phyloP scores from a whole-genome alignment of 2,113 vertebrate species.

The Bubo scandiacus region DNA sequence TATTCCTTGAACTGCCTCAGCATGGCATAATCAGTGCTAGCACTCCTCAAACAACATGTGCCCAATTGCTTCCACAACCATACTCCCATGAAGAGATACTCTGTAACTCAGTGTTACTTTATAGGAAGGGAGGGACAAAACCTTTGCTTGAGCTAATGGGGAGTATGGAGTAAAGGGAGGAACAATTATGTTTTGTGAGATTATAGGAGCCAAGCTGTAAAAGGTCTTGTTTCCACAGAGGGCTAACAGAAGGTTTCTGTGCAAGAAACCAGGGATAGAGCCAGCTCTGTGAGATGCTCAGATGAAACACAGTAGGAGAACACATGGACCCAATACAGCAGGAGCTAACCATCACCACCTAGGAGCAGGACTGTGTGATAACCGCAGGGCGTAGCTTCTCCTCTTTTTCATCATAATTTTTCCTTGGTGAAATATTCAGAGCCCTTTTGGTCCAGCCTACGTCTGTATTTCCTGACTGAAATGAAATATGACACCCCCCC shows the following conservation, averaged over 20 bases:
- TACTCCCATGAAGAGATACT: not conserved
- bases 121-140: not conserved
- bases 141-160: not conserved
- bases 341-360: not conserved
- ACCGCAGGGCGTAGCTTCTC: not conserved
- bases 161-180: not conserved
- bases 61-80: not conserved
- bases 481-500: not conserved
- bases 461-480: not conserved
- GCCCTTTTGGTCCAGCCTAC: not conserved
- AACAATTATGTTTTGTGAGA: not conserved
- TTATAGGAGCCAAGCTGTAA: not conserved
- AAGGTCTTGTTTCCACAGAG: not conserved
- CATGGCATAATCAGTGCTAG: not conserved
- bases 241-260: not conserved
- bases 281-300: not conserved
- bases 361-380: not conserved
- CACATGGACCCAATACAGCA: not conserved
- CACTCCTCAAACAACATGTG: rapidly evolving
- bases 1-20: not conserved
- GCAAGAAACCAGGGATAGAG: not conserved
- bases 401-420: not conserved
- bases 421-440: not conserved
- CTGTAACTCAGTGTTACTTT: not conserved
- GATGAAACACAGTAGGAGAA: not conserved